Evolutionary conservation across 2,113 vertebrate species (phyloP), one percentile per base, ranked within the genome.

Genomic region (Diadophis punctatus): DNA sequence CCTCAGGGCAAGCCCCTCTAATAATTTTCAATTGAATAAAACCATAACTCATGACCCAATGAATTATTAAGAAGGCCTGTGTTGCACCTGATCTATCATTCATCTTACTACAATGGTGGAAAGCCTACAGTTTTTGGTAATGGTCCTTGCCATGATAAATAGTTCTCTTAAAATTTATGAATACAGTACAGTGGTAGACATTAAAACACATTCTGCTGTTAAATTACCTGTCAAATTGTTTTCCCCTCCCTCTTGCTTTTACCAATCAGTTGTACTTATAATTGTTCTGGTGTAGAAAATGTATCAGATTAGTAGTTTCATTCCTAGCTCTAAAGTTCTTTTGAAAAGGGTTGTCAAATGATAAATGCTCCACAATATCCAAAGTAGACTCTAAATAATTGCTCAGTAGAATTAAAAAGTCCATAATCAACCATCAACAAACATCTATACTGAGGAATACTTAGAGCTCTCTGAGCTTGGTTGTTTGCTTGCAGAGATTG

Each of bases 21-120:
- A 98, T 98, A 98, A 98, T 98, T 97, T 97, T 97, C 97, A 98
- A 95, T 97, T 97, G 97, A 97, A 97, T 96, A 97, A 97, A 97
- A 97, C 96, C 96, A 97, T 98, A 98, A 98, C 96, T 98, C 97
- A 98, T 97, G 97, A 97, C 94, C 96, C 95, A 97, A 97, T 97
- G 98, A 97, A 98, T 97, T 98, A 98, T 98, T 97, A 97, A 98
- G 93, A 94, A 96, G 92, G 68, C 91, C 93, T 93, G 91, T 9
- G 10, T 96, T 96, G 88, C 93, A 95, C 97, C 93, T 95, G 94
- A 96, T 96, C 97, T 96, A 97, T 98, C 97, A 97, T 97, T 97
- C 96, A 96, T 96, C 94, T 95, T 94, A 92, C 89, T 92, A 94
- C 30, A 93, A 89, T 96, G 96, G 93, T 96, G 97, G 94, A 96